Evolutionary conservation across 2,888 invertebrate species (phyloP), one percentile per base, ranked within the genome.

Genomic region (Eilema griseolum): DNA sequence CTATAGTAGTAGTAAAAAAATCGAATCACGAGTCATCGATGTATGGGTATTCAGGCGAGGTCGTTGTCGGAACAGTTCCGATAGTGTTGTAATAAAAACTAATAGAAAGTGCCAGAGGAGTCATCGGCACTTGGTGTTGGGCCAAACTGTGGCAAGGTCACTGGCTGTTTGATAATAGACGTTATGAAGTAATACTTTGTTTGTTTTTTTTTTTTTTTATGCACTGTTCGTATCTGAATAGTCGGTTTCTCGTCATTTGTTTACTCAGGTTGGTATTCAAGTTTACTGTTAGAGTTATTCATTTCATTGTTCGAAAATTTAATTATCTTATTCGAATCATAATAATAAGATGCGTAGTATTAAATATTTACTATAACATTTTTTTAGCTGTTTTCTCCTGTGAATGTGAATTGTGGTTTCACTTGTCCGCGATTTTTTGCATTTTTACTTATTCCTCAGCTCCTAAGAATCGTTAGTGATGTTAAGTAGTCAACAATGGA

Each of bases 141-240:
- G 92, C 92, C 94, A 93, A 93, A 89, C 88, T 89, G 93, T 88
- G 90, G 89, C 94, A 95, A 95, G 95, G 94, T 94, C 94, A 88
- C 86, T 83, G 87, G 85, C 87, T 88, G 88, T 91, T 92, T 91
- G 92, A 92, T 93, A 93, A 93, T 91, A 91, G 89, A 84, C 86
- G 87, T 89, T 87, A 88, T 91, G 90, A 92, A 88, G 89, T 93
- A 93, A 93, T 88, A 82, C 83, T 85, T 85, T 87, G 92, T 93
- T 94, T 94, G 92, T 93, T 93, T 93, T 90, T 91, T 82, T 89
- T n/a, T 93, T 93, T 89, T 92, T 91, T 86, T 68, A 59, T 73
- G 73, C 67, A 77, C 52, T 70, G 69, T 65, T 70, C 52, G 52
- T 37, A 24, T 52, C 56, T 28, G 52, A 65, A 69, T 69, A 37